Conservation (phyloP, 2,888 invertebrate genomes). For the Drosophila paramelanica region DNA sequence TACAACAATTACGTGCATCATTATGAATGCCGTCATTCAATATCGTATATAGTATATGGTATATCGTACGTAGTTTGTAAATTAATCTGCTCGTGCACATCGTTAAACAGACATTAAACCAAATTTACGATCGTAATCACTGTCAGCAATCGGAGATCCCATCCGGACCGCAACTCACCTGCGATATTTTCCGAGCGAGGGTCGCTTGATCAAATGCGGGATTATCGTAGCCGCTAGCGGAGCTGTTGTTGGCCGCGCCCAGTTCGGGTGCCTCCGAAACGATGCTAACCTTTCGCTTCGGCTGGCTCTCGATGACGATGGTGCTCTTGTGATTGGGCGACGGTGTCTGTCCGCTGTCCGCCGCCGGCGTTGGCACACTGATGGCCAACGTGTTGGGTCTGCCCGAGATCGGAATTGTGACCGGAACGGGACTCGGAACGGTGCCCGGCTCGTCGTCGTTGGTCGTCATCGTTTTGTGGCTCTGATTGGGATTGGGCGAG, state of each 20-base stretch:
- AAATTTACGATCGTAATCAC: constrained; percentile 13
- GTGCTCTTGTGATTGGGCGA: constrained; percentile 62
- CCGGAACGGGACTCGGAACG: neutral
- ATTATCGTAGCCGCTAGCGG: constrained; percentile 88
- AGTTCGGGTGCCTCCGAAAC: constrained; percentile 86
- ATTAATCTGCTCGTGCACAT: neutral
- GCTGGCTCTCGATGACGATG: constrained; percentile 82
- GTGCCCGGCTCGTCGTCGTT: constrained; percentile 43
- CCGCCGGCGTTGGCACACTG: constrained; percentile 19
- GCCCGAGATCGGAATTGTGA: neutral
- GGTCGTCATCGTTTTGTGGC: constrained; percentile 52
- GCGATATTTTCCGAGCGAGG: constrained; percentile 84
- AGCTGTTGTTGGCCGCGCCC: constrained; percentile 64
- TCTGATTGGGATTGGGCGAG: constrained; percentile 24
- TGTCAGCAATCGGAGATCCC: neutral
- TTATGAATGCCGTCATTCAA: constrained; percentile 39
- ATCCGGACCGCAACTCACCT: constrained; percentile 74
- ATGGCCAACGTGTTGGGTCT: constrained; percentile 42
- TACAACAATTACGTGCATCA: constrained; percentile 27
- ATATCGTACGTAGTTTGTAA: neutral
- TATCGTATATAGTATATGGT: neutral
- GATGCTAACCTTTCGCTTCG: constrained; percentile 88
- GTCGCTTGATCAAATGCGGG: constrained; percentile 87
- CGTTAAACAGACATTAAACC: constrained; percentile 16
- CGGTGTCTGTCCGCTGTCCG: constrained; percentile 31